Base-by-base conservation (phyloP, 2,797 vertebrate species). In the Peromyscus aztecus region DNA sequence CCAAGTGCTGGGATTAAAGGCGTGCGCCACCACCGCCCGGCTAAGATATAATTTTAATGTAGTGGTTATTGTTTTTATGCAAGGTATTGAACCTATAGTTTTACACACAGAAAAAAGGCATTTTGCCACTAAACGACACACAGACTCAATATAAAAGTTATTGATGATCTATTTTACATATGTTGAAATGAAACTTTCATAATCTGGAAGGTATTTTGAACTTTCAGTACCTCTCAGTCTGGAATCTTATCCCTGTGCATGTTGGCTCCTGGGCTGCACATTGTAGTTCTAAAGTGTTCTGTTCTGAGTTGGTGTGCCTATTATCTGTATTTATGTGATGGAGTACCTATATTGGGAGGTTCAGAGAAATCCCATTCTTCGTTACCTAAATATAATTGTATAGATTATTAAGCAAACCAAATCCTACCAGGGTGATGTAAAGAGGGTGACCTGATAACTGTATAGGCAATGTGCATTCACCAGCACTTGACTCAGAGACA, bases 21-120 rank as follows among this genome's bases (percentile, higher is more conserved):
- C n/a, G n/a, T n/a, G n/a, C n/a, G n/a, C n/a, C n/a, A n/a, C n/a
- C n/a, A n/a, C n/a, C n/a, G n/a, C n/a, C n/a, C n/a, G n/a, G n/a
- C n/a, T n/a, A 78, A 84, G 80, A 83, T 90, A 17, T 40, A 82
- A 95, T 63, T 92, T 91, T n/a, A 81, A 43, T 75, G 24, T 76
- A 65, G 59, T 78, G 9, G 34, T 65, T 46, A 40, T 52, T 63
- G 59, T 57, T 43, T 94, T 63, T 46, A 57, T 52, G 31, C 16
- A 73, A 29, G 0, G 17, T 43, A 31, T 73, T 11, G 9, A 63
- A 82, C 19, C 19, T 34, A 24, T 55, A 77, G 11, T 37, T n/a
- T 89, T 46, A 4, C 12, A 69, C 13, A 24, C 21, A 12, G 40
- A 49, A 24, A 49, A 31, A 19, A 46, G 40, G 19, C 13, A 67